Conservation (phyloP, 53 echinoderm and acorn worm genomes). For the Luidia sarsii region DNA sequence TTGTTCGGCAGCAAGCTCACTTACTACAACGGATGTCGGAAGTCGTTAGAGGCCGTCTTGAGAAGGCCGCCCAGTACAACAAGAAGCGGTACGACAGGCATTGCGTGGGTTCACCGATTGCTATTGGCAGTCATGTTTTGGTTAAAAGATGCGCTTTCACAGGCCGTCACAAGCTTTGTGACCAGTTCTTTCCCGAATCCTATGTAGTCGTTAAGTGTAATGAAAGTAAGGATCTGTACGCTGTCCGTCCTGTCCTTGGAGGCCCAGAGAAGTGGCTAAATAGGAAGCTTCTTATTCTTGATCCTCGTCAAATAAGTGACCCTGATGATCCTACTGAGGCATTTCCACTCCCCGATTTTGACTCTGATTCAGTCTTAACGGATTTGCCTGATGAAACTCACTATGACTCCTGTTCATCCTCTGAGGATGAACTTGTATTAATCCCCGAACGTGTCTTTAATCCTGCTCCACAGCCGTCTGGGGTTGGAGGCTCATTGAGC, state of each 20-base stretch:
- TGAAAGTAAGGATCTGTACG: conserved; percentile 22
- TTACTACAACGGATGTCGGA: not conserved
- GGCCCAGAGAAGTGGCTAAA: conserved; percentile 50
- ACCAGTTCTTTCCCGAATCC: conserved; percentile 45
- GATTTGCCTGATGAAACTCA: not conserved
- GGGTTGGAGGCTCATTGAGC: not conserved
- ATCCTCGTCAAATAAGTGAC: conserved; percentile 30
- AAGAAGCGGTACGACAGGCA: not conserved
- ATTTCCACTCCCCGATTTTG: not conserved
- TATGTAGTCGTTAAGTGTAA: conserved; percentile 48
- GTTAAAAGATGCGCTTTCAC: conserved; percentile 50
- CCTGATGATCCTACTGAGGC: not conserved
- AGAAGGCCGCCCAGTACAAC: not conserved
- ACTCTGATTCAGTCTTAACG: not conserved
- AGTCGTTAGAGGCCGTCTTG: not conserved
- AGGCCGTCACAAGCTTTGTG: conserved; percentile 59
- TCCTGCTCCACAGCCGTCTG: not conserved
- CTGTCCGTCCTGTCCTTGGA: conserved; percentile 51
- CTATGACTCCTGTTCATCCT: not conserved
- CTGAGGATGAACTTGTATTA: not conserved
- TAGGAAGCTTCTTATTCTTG: conserved; percentile 34
- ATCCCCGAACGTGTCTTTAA: not conserved
- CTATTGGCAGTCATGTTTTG: not conserved
- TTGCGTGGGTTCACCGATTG: not conserved
- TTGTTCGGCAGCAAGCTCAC: conserved; percentile 1